Conservation (phyloP, 2,888 invertebrate species). For the Lysandra bellargus region DNA sequence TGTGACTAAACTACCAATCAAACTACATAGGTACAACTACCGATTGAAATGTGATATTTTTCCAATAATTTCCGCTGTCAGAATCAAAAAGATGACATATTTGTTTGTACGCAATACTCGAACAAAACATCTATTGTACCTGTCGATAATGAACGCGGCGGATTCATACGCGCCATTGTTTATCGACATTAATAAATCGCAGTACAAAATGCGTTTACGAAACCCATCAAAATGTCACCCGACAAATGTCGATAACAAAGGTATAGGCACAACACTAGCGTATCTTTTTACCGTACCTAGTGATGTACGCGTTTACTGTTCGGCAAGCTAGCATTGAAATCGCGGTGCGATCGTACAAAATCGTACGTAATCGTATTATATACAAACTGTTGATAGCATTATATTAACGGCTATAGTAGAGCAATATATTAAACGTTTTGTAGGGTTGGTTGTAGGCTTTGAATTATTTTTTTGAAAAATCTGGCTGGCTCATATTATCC, state of each 20-base stretch:
- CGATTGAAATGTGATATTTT: slow-evolving; percentile 12
- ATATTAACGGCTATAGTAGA: too few relatives aligned
- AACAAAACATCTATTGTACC: slow-evolving; percentile 46
- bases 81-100: slow-evolving; percentile 31
- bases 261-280: slow-evolving; percentile 61
- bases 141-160: slow-evolving; percentile 52
- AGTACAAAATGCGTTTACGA: slow-evolving; percentile 65
- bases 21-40: slow-evolving; percentile 4
- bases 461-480: too few relatives aligned
- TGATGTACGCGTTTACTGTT: slow-evolving; percentile 48
- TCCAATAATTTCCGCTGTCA: slow-evolving; percentile 12
- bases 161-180: slow-evolving; percentile 46
- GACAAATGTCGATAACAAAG: slow-evolving; percentile 70
- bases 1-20: not conserved
- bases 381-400: too few relatives aligned
- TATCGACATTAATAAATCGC: slow-evolving; percentile 64
- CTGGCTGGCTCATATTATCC: too few relatives aligned
- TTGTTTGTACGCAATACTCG: slow-evolving; percentile 46
- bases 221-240: slow-evolving; percentile 72
- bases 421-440: too few relatives aligned
- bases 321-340: slow-evolving; percentile 12
- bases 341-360: too few relatives aligned
- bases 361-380: too few relatives aligned
- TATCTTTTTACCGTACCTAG: slow-evolving; percentile 56
- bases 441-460: too few relatives aligned